Percentiles rank a stretch among this genome's conserved stretches.
Conservation (phyloP, 1,140 invertebrate species). For the Matsumurasca onukii region DNA sequence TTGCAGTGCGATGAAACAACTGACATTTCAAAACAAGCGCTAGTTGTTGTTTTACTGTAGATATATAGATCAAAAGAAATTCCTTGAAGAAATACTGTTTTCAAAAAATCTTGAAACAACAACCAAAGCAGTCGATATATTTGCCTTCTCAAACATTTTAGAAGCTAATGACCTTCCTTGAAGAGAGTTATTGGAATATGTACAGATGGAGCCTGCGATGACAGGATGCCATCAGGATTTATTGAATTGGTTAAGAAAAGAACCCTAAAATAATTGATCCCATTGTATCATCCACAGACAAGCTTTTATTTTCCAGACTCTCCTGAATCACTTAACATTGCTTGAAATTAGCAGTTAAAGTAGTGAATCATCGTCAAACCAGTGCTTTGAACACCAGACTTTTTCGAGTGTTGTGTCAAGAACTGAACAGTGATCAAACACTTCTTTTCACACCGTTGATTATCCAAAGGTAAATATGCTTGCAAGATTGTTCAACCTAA, state of each 20-base stretch:
- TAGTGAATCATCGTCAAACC: background rate
- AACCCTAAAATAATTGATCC: constrained; percentile 43
- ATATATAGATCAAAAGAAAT: constrained; percentile 31
- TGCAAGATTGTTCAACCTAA: constrained; percentile 30
- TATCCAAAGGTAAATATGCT: constrained; percentile 17
- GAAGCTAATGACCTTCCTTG: constrained; percentile 27
- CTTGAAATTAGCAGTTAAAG: constrained; percentile 1
- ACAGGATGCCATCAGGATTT: constrained; percentile 45
- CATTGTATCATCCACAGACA: constrained; percentile 47
- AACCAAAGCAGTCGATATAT: constrained; percentile 33
- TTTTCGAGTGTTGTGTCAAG: constrained; percentile 43
- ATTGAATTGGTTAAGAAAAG: constrained; percentile 44
- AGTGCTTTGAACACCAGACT: constrained; percentile 41
- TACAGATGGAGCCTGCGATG: constrained; percentile 47
- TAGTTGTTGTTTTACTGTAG: constrained; percentile 31
- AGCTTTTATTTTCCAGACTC: constrained; percentile 37
- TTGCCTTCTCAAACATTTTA: constrained; percentile 17
- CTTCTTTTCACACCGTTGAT: background rate
- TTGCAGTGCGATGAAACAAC: constrained; percentile 34
- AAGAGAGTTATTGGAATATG: constrained; percentile 45
- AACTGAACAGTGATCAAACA: constrained; percentile 31
- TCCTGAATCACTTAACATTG: constrained; percentile 24
- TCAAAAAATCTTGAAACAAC: constrained; percentile 30
- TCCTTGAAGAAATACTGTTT: constrained; percentile 33
- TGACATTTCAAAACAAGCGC: constrained; percentile 25